Evolutionary conservation across 2,113 vertebrate species (phyloP).

Genomic region (Malurus alboscapulatus): DNA sequence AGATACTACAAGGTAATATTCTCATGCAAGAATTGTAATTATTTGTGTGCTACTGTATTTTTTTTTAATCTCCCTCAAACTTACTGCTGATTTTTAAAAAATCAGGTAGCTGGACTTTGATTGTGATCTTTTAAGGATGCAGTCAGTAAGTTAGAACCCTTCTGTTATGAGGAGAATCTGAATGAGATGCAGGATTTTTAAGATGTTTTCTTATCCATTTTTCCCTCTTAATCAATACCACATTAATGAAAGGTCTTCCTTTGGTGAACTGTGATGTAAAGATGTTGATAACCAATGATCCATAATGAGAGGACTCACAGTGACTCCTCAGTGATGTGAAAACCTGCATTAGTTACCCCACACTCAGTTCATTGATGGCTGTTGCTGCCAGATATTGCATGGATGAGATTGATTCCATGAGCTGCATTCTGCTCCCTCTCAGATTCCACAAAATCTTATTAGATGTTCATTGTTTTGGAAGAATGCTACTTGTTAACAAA

Average conservation of each 20-base stretch:
- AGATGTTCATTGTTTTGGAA: not conserved
- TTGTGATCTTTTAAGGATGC: not conserved
- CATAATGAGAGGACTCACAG: not conserved
- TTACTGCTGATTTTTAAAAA: not conserved
- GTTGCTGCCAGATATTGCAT: not conserved
- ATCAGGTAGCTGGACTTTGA: not conserved
- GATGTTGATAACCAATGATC: not conserved
- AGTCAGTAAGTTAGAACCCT: not conserved
- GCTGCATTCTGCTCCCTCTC: not conserved
- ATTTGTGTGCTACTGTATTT: not conserved
- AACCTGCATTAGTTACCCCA: not conserved
- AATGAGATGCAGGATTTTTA: not conserved
- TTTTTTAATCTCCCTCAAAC: not conserved
- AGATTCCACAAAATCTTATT: not conserved
- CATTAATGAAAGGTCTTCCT: not conserved
- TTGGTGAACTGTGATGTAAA: not conserved
- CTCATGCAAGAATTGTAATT: not conserved
- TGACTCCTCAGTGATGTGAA: not conserved
- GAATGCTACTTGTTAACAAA: not conserved
- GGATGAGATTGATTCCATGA: not conserved
- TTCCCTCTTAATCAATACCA: not conserved
- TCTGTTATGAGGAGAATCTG: not conserved
- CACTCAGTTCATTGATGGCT: not conserved
- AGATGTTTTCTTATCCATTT: not conserved
- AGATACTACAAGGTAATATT: conserved; percentile 90